Evolutionary conservation across 2,888 invertebrate species (phyloP).

Genomic region (Coelogynopora nodosa): DNA sequence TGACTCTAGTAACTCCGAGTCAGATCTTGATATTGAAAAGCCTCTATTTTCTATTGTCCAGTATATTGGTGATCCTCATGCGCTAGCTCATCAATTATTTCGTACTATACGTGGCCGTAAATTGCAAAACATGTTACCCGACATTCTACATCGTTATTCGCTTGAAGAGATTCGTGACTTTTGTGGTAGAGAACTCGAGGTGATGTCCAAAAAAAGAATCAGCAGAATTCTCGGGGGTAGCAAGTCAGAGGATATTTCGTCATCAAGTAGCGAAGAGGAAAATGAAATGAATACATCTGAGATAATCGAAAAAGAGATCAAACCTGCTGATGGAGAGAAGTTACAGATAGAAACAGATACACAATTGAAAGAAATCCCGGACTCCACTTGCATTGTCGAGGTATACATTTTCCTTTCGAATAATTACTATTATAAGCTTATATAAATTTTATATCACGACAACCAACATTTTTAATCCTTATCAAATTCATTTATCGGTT

Average conservation of each 20-base stretch:
- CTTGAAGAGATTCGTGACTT: not conserved
- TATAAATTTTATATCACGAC: too few relatives aligned
- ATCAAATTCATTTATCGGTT: too few relatives aligned
- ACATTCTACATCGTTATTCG: not conserved
- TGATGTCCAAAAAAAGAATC: not conserved
- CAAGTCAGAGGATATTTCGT: not conserved
- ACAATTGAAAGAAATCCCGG: too few relatives aligned
- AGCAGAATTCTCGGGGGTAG: not conserved
- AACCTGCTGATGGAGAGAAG: too few relatives aligned
- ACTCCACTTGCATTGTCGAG: not conserved
- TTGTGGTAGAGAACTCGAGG: not conserved
- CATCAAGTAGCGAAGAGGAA: not conserved
- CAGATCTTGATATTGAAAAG: not conserved
- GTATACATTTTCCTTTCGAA: too few relatives aligned
- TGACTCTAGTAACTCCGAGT: not conserved
- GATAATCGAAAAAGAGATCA: not conserved
- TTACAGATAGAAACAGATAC: too few relatives aligned
- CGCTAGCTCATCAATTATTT: not conserved
- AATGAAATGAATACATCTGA: not conserved
- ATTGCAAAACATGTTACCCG: not conserved
- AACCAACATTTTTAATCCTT: too few relatives aligned
- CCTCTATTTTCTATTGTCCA: not conserved
- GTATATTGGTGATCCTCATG: not conserved
- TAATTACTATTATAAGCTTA: too few relatives aligned
- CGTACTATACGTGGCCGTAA: not conserved